Evolutionary conservation across 2,797 vertebrate species (phyloP).

Genomic region (Arctocebus calabarensis): DNA sequence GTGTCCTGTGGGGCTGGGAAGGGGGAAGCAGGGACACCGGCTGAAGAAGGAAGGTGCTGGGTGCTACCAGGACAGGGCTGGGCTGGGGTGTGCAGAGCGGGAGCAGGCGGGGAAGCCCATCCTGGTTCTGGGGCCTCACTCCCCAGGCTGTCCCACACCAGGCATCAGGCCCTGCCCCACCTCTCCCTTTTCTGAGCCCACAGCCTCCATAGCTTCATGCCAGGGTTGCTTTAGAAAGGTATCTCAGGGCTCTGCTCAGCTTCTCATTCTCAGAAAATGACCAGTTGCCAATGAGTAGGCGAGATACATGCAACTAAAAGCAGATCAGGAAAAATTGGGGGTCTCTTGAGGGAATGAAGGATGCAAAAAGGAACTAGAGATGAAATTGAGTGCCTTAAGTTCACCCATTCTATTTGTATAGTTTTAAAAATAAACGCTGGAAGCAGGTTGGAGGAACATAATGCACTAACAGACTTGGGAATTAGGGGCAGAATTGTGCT

Average conservation of each 20-base stretch:
- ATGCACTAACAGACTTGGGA: neutral
- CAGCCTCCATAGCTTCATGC: neutral
- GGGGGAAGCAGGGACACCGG: constrained; percentile 3
- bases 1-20: neutral
- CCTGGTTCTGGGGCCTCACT: neutral
- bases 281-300: neutral
- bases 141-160: neutral
- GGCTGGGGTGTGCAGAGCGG: neutral
- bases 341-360: neutral
- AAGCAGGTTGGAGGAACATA: neutral
- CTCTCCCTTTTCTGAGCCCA: neutral
- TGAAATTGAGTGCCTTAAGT: neutral
- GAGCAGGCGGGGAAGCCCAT: neutral
- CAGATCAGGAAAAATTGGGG: neutral
- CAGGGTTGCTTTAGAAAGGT: neutral
- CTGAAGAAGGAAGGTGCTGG: neutral
- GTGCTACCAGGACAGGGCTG: too few relatives aligned
- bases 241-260: neutral
- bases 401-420: neutral
- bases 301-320: neutral
- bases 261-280: neutral
- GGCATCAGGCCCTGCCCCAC: neutral
- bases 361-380: neutral
- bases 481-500: constrained; percentile 28
- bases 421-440: constrained; percentile 49